Conservation (phyloP, 2,797 vertebrate genomes). For the Darevskia nairensis region DNA sequence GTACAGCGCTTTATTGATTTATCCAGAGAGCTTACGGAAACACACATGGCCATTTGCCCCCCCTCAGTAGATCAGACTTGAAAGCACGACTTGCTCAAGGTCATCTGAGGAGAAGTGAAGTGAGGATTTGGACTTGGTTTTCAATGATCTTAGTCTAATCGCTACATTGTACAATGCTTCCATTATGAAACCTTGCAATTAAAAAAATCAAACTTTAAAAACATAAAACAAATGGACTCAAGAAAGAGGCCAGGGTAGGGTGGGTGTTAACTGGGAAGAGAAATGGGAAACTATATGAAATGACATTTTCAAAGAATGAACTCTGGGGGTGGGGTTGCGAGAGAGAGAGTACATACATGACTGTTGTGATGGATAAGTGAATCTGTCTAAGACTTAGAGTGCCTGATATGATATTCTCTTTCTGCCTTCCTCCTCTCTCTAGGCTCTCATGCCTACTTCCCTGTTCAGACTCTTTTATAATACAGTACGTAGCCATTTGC, state of each 20-base stretch:
- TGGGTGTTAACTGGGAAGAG: too few species aligned
- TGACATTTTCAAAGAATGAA: background rate
- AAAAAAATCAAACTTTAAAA: background rate
- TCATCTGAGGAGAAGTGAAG: background rate
- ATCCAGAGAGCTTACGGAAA: background rate
- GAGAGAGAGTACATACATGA: background rate
- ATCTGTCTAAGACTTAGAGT: background rate
- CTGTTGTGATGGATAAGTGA: background rate
- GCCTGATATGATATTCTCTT: background rate
- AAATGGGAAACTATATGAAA: background rate
- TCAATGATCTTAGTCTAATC: background rate
- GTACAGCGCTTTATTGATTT: background rate
- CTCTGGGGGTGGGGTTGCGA: background rate
- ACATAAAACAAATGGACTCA: background rate
- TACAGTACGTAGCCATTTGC: background rate
- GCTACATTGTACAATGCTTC: background rate
- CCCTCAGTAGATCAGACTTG: background rate
- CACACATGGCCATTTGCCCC: background rate
- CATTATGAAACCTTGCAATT: too few species aligned
- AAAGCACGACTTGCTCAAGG: background rate
- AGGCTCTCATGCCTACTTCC: background rate
- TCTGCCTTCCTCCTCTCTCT: background rate
- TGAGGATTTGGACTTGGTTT: background rate
- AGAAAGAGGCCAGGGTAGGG: background rate
- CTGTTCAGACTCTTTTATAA: background rate